Evolutionary conservation across 2,888 invertebrate species (phyloP).

Genomic region (Lepidochitona cinerea): DNA sequence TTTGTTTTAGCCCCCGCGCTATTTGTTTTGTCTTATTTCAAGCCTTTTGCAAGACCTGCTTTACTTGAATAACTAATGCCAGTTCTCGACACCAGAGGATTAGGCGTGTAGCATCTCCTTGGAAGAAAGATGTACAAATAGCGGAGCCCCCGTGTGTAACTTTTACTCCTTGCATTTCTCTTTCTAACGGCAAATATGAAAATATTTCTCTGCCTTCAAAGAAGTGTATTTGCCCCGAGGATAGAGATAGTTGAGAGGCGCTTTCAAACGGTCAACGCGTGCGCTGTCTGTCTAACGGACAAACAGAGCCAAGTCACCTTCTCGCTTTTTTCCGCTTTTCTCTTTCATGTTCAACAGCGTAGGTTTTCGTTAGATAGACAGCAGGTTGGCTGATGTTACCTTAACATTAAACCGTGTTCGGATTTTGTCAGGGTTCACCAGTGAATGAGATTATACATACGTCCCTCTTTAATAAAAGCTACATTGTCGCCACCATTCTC

Average conservation of each 20-base stretch:
- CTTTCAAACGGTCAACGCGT: not conserved
- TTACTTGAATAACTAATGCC: not conserved
- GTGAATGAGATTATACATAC: too few relatives aligned
- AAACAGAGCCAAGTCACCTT: too few relatives aligned
- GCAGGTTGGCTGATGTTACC: too few relatives aligned
- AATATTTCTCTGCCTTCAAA: slow-evolving; percentile 3
- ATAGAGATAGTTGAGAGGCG: too few relatives aligned
- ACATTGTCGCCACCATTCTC: too few relatives aligned
- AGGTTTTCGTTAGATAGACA: too few relatives aligned
- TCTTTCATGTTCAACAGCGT: too few relatives aligned
- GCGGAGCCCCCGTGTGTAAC: not conserved
- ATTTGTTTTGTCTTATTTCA: slow-evolving; percentile 3
- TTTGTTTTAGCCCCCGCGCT: slow-evolving; percentile 1
- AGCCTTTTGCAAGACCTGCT: not conserved
- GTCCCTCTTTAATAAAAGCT: too few relatives aligned
- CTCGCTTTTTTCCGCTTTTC: too few relatives aligned
- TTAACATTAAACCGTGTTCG: too few relatives aligned
- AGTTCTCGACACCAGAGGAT: not conserved
- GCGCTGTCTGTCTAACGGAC: too few relatives aligned
- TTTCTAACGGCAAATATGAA: slow-evolving; percentile 9
- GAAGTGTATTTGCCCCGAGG: not conserved
- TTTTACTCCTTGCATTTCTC: slow-evolving; percentile 2
- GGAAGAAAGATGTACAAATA: not conserved
- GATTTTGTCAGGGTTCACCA: too few relatives aligned
- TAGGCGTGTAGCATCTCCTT: not conserved